Percentiles rank a stretch among this genome's conserved stretches.
phyloP scores from a whole-genome alignment of 1,140 invertebrate genomes.

The Reticulitermes speratus region DNA sequence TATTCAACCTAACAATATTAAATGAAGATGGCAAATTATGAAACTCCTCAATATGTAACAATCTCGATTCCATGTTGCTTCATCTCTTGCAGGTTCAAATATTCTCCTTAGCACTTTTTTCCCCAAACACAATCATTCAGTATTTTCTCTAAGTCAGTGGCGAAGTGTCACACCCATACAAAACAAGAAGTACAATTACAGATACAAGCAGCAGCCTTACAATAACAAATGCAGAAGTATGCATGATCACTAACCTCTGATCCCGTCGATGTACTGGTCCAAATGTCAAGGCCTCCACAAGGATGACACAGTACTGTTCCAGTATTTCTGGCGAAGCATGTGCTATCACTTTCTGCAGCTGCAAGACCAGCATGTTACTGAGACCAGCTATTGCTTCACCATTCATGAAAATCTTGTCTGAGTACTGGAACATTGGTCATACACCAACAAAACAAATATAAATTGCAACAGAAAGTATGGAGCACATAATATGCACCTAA shows the following conservation, averaged over 20 bases:
- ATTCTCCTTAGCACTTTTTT: too few species aligned
- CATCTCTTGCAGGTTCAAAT: too few species aligned
- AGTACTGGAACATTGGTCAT: constrained; percentile 36
- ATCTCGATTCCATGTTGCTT: too few species aligned
- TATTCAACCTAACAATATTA: too few species aligned
- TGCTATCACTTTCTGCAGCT: constrained; percentile 31
- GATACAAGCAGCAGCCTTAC: background rate
- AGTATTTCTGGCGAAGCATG: background rate
- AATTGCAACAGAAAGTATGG: too few species aligned
- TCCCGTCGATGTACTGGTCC: constrained; percentile 39
- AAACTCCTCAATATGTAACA: too few species aligned
- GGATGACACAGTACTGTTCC: background rate
- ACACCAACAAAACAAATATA: too few species aligned
- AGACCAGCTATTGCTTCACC: constrained; percentile 39
- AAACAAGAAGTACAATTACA: background rate
- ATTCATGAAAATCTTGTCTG: constrained; percentile 36
- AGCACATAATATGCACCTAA: too few species aligned
- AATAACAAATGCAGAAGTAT: constrained; percentile 1
- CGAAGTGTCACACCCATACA: background rate
- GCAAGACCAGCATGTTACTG: constrained; percentile 36
- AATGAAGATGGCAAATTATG: too few species aligned
- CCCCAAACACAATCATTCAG: too few species aligned
- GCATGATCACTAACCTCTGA: constrained; percentile 37
- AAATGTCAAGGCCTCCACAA: constrained; percentile 36
- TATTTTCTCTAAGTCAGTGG: too few species aligned